Base-by-base conservation (phyloP, 2,888 invertebrate species). In the Xestobium rufovillosum region DNA sequence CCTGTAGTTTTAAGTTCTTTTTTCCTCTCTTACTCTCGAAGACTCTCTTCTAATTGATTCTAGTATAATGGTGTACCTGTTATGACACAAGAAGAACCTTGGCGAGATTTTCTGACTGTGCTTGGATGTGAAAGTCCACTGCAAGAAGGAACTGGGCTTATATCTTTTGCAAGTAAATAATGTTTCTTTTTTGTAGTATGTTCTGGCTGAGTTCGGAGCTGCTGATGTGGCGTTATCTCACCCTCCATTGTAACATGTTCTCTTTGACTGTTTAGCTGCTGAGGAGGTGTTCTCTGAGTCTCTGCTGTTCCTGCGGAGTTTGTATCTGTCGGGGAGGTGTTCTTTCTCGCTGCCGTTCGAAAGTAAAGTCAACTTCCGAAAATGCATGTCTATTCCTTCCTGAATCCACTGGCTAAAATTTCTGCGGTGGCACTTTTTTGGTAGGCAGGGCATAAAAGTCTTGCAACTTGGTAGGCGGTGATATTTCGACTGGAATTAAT, bases 51-150 rank as follows among this genome's bases (percentile, higher is more conserved):
- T 2, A 8, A 12, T 34, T 34, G 26, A 16, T 31, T 30, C 28
- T 34, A 28, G 28, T 31, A n/a, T n/a, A n/a, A 31, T 13, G 28
- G 34, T n/a, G 29, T 13, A 34, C 34, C 28, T 12, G 34, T 34
- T 12, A 34, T 34, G n/a, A 34, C 13, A n/a, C 23, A 30, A 30
- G 27, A 28, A 28, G 34, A 34, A 31, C 29, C n/a, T n/a, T n/a
- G n/a, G n/a, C n/a, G n/a, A n/a, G n/a, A n/a, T n/a, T n/a, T n/a
- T n/a, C 29, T 26, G 4, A 10, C 26, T 26, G 10, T 26, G 26
- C 12, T 26, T 11, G 26, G 10, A 12, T 26, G 10, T 11, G 26
- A 26, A 11, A 26, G 10, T 26, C 26, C 26, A 26, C 26, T 26
- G 12, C 26, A 26, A 11, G 26, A 26, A 26, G 26, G 4, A 11